These are phyloP conservation scores for Apamea anceps DNA, from an alignment of 2,888 invertebrate genomes.

Conservation along the genomic window DNA sequence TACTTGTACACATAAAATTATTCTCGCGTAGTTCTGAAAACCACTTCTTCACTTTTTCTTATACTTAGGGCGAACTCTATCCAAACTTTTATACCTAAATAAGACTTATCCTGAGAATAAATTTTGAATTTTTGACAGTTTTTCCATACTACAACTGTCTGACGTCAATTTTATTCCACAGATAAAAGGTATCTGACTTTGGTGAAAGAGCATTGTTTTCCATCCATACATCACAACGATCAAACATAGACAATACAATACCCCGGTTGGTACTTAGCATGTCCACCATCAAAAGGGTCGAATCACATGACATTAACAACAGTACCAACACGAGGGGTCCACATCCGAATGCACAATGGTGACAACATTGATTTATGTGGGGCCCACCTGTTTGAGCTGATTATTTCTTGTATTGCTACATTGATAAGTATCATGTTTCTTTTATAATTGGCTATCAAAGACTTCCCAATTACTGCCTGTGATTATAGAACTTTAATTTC, in stretches of 20 bases:
- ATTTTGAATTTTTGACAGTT: too few species aligned
- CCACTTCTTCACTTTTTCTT: neutral
- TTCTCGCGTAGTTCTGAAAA: neutral
- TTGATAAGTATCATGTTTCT: conserved; percentile 31
- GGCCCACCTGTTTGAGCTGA: conserved; percentile 78
- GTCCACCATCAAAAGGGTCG: conserved; percentile 16
- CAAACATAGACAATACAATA: neutral
- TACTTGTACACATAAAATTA: too few species aligned
- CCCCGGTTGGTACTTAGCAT: neutral
- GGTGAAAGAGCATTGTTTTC: too few species aligned
- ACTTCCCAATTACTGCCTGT: neutral
- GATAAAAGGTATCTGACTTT: too few species aligned
- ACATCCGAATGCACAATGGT: conserved; percentile 48
- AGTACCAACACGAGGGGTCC: conserved; percentile 54
- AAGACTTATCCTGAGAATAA: too few species aligned
- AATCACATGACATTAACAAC: conserved; percentile 55
- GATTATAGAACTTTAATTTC: too few species aligned
- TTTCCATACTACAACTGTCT: too few species aligned
- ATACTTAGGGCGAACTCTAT: too few species aligned
- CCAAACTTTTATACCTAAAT: too few species aligned
- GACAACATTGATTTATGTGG: conserved; percentile 75
- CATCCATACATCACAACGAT: neutral
- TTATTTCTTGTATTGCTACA: conserved; percentile 23
- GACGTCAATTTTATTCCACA: too few species aligned
- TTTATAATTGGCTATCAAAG: conserved; percentile 32